Evolutionary conservation across 2,113 vertebrate species (phyloP).

Genomic region (Rana temporaria): DNA sequence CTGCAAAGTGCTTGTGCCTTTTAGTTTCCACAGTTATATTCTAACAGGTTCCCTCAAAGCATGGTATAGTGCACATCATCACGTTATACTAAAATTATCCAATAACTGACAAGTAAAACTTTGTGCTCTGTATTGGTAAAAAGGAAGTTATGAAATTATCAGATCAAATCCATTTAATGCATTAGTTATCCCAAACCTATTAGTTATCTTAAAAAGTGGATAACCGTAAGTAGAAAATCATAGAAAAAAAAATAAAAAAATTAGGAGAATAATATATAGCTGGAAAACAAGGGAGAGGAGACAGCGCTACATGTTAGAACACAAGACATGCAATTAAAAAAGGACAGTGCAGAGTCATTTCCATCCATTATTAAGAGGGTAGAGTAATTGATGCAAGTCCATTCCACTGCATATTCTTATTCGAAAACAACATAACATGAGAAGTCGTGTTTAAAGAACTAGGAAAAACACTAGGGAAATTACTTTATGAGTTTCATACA

Average conservation of each 20-base stretch:
- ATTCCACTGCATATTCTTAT: neutral
- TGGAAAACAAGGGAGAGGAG: neutral
- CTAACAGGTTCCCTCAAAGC: too few species aligned
- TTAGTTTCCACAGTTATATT: too few species aligned
- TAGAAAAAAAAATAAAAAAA: neutral
- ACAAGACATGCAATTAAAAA: conserved; percentile 22
- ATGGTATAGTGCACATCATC: too few species aligned
- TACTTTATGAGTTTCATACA: too few species aligned
- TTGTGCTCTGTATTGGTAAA: neutral
- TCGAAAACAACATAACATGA: neutral
- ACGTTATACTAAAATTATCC: too few species aligned
- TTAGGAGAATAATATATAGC: neutral
- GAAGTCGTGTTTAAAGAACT: too few species aligned
- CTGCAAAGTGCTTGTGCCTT: too few species aligned
- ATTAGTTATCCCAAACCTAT: neutral
- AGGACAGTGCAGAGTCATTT: conserved; percentile 20
- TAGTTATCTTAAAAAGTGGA: neutral
- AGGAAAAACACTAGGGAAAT: neutral
- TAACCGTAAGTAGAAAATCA: neutral
- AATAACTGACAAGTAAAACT: neutral
- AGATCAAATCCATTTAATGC: neutral
- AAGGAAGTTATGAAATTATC: neutral
- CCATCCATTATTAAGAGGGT: conserved; percentile 29
- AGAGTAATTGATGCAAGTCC: conserved; percentile 18
- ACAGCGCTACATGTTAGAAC: neutral